Evolutionary conservation across 2,113 vertebrate species (phyloP), one percentile per base, ranked within the genome.

Genomic region (Rhynchomys soricoides): DNA sequence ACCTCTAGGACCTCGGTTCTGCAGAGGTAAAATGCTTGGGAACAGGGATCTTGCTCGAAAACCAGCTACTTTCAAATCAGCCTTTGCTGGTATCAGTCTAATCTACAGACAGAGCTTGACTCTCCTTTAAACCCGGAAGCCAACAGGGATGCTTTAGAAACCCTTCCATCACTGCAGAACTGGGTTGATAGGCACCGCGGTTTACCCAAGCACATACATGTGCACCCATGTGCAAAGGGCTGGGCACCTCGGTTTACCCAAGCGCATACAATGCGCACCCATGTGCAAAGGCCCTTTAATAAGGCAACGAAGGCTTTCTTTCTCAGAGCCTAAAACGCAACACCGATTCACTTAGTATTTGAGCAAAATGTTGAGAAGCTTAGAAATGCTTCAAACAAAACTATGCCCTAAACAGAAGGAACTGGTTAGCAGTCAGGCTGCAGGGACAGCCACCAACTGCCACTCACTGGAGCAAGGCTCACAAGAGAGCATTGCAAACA

Each of bases 321-420:
- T 89, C 64, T 82, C 71, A 85, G 29, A 81, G 48, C 91, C 92
- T 17, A 94, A 95, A 94, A 88, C 2, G 62, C n/a, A 93, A 90
- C 3, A 68, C n/a, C 71, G 37, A 93, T 52, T 86, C 74, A 79
- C 22, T 92, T n/a, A 88, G 52, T 77, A 91, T 93, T 79, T 92
- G 93, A 92, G 90, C n/a, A 96, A 96, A 95, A 83, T 16, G 68
- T 87, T 73, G 95, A 95, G 43, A 86, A 91, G 34, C 22, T 97
- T 64, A 83, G 68, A 97, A 91, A 96, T 24, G 50, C 26, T 21
- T 62, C 26, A 94, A 94, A 96, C 19, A 86, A 57, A 68, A 21
- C 48, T 82, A 45, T 75, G 68, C 40, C 89, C 70, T 79, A 50
- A 26, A 59, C 3, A 52, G n/a, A 79, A 95, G 52, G 37, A 93